Evolutionary conservation across 1,140 invertebrate species (phyloP).

Genomic region (Sarcophaga bullata): DNA sequence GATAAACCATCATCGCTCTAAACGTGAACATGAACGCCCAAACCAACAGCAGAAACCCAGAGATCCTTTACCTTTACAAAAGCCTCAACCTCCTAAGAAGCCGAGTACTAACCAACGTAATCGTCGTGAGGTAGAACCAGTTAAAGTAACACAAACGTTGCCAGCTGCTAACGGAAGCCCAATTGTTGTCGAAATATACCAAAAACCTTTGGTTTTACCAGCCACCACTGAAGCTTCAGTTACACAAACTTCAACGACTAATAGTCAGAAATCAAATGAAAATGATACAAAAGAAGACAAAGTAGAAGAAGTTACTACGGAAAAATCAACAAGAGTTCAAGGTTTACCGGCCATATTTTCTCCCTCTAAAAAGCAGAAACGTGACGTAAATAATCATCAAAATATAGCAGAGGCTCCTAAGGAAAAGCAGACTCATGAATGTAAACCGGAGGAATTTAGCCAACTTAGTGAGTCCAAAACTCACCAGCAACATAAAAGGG

Average conservation of each 20-base stretch:
- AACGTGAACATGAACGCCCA: not conserved
- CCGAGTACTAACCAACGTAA: not conserved
- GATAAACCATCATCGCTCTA: not conserved
- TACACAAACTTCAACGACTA: no score
- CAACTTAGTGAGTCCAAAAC: no score
- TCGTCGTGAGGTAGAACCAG: conserved; percentile 33
- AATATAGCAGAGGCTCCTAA: not conserved
- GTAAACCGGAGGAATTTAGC: no score
- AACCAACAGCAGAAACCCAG: conserved; percentile 10
- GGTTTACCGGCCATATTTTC: not conserved
- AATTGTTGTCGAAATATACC: not conserved
- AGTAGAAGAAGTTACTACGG: not conserved
- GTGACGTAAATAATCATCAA: no score
- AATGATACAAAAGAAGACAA: no score
- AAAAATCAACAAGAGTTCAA: not conserved
- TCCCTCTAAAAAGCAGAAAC: no score
- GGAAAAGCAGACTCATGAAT: not conserved
- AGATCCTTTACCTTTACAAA: not conserved
- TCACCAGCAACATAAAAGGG: conserved; percentile 18
- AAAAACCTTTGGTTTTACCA: conserved; percentile 9
- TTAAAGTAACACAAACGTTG: not conserved
- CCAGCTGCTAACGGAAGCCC: not conserved
- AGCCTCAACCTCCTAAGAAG: not conserved
- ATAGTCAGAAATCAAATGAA: no score
- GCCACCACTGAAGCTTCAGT: not conserved